These are phyloP conservation scores for Polyodon spathula DNA, from an alignment of 2,113 vertebrate genomes.

Conservation along the genomic window DNA sequence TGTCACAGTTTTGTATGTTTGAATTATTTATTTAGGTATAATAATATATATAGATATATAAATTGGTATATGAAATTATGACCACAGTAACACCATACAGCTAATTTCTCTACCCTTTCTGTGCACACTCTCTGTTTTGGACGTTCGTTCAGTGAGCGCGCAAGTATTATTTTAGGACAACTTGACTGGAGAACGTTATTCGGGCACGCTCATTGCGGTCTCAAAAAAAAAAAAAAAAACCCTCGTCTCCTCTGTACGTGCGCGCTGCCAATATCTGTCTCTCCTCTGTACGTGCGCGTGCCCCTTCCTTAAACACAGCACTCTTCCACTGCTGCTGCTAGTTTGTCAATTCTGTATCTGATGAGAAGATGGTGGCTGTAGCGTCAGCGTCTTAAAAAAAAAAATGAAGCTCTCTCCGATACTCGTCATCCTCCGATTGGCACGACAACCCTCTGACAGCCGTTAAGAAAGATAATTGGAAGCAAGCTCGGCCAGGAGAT, in stretches of 20 bases:
- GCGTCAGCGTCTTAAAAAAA: conserved; percentile 9
- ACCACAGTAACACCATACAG: not conserved
- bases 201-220: conserved; percentile 17
- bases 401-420: conserved; percentile 44
- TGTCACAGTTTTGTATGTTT: too few relatives aligned
- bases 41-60: conserved; percentile 19
- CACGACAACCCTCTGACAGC: conserved; percentile 35
- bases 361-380: not conserved
- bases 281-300: conserved; percentile 25
- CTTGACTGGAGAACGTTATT: conserved; percentile 5
- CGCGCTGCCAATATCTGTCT: conserved; percentile 32
- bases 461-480: conserved; percentile 6
- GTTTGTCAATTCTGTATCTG: not conserved
- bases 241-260: conserved; percentile 13
- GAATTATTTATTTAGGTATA: too few relatives aligned
- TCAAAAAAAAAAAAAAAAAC: not conserved
- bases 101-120: too few relatives aligned
- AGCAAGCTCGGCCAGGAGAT: conserved; percentile 8
- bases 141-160: conserved; percentile 5
- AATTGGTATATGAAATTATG: not conserved
- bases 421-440: conserved; percentile 4
- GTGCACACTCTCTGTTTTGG: too few relatives aligned
- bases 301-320: conserved; percentile 18
- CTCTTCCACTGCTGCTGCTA: conserved; percentile 10
- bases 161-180: conserved; percentile 1